Conservation (phyloP, 2,888 invertebrate genomes). For the Malachius bipustulatus region DNA sequence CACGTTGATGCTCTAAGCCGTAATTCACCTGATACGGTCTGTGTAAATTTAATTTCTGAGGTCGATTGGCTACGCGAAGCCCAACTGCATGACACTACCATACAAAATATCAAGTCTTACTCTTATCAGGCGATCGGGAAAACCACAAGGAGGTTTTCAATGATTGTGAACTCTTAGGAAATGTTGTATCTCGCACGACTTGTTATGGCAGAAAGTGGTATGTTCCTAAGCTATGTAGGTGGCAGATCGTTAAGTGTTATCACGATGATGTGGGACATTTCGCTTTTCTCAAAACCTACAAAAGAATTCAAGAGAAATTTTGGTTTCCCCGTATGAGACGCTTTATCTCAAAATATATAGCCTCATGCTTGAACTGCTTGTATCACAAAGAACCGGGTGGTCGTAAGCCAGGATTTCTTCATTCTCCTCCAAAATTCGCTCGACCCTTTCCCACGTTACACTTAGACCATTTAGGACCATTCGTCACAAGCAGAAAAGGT, state of each 20-base stretch:
- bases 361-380: conserved; percentile 12
- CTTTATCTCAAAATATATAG: conserved; percentile 11
- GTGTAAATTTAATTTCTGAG: too few relatives aligned
- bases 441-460: conserved; percentile 18
- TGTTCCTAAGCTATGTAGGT: too few relatives aligned
- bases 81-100: too few relatives aligned
- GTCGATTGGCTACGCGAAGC: too few relatives aligned
- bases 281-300: conserved; percentile 7
- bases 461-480: conserved; percentile 33
- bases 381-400: conserved; percentile 15
- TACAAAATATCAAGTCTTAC: too few relatives aligned
- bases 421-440: conserved; percentile 14
- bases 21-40: too few relatives aligned
- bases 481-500: conserved; percentile 25
- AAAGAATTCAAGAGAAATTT: conserved; percentile 9
- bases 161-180: too few relatives aligned
- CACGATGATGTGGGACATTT: conserved; percentile 11
- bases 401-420: conserved; percentile 13
- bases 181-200: too few relatives aligned
- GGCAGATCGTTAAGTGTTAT: conserved; percentile 7
- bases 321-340: conserved; percentile 10
- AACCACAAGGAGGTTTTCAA: too few relatives aligned
- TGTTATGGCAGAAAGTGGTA: too few relatives aligned
- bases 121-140: too few relatives aligned
- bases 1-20: too few relatives aligned